phyloP scores from a whole-genome alignment of 2,888 invertebrate genomes.

The Megamerina dolium region DNA sequence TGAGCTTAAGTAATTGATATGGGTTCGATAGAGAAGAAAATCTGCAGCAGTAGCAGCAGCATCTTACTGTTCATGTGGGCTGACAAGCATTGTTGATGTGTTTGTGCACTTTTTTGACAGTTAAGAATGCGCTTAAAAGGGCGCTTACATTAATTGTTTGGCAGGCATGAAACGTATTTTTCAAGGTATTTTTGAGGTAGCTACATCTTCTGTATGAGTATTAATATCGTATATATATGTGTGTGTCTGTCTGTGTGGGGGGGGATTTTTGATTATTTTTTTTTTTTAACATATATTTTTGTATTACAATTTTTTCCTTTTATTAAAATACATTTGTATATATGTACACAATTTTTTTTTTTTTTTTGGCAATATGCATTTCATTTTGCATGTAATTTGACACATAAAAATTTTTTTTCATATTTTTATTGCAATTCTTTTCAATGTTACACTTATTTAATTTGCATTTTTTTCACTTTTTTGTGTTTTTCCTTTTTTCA shows the following conservation, averaged over 20 bases:
- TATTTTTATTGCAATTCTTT: slow-evolving; percentile 13
- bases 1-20: slow-evolving; percentile 48
- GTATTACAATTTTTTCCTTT: slow-evolving; percentile 5
- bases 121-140: slow-evolving; percentile 31
- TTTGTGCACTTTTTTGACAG: slow-evolving; percentile 35
- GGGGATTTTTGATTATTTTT: slow-evolving; percentile 14
- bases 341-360: too few species aligned
- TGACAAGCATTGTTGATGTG: slow-evolving; percentile 22
- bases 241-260: too few species aligned
- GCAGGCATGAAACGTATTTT: slow-evolving; percentile 7
- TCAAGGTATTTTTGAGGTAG: slow-evolving; percentile 1
- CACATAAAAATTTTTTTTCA: slow-evolving; percentile 17
- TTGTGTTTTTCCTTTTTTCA: slow-evolving; percentile 19
- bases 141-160: slow-evolving; percentile 24
- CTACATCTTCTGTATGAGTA: slow-evolving; percentile 9
- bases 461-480: slow-evolving; percentile 20
- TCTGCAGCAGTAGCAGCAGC: too few species aligned
- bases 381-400: slow-evolving; percentile 23
- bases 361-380: too few species aligned
- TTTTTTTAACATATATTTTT: slow-evolving; percentile 7
- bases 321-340: not conserved
- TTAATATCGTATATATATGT: too few species aligned
- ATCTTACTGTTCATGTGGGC: slow-evolving; percentile 6
- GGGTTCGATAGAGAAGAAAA: too few species aligned
- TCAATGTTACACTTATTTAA: slow-evolving; percentile 16